A percentile compares a stretch with the other conserved stretches of the same genome.
These are phyloP conservation scores for Odontamblyopus lacepedii DNA, from an alignment of 2,797 vertebrate genomes.

Conservation along the genomic window DNA sequence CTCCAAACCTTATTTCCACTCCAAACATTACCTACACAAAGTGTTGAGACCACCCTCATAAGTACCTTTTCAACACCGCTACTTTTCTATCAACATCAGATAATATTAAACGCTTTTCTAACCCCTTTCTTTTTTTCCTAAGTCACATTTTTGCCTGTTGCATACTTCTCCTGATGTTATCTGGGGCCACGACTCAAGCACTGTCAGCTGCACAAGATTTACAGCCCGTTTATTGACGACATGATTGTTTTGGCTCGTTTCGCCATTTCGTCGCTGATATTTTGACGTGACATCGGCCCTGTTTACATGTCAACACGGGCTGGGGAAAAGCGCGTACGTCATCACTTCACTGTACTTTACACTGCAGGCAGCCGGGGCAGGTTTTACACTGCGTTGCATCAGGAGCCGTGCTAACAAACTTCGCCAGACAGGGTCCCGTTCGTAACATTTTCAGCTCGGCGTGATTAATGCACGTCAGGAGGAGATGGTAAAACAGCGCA, in stretches of 20 bases:
- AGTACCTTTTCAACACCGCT: slow-evolving; percentile 12
- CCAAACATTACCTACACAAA: background rate
- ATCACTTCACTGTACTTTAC: slow-evolving; percentile 28
- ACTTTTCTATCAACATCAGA: too few species aligned
- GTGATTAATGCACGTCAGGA: background rate
- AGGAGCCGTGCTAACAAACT: slow-evolving; percentile 47
- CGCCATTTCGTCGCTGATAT: slow-evolving; percentile 26
- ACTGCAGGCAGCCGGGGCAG: slow-evolving; percentile 45
- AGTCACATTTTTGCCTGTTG: slow-evolving; percentile 25
- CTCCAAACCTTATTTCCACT: background rate
- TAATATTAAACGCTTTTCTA: too few species aligned
- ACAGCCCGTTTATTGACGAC: slow-evolving; percentile 32
- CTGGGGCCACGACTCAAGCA: slow-evolving; percentile 42
- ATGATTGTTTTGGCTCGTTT: slow-evolving; percentile 52
- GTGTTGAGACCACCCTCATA: background rate
- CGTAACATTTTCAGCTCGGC: slow-evolving; percentile 16
- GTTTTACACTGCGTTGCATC: slow-evolving; percentile 61
- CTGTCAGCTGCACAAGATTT: slow-evolving; percentile 43
- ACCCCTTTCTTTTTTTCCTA: background rate
- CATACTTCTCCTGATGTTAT: slow-evolving; percentile 38
- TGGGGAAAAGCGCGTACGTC: slow-evolving; percentile 38
- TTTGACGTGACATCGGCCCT: slow-evolving; percentile 15
- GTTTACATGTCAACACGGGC: slow-evolving; percentile 22
- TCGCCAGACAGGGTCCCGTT: slow-evolving; percentile 43
- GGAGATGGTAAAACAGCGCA: background rate